Evolutionary conservation across 2,113 vertebrate species (phyloP), one percentile per base, ranked within the genome.

Genomic region (Emydura subglobosa): DNA sequence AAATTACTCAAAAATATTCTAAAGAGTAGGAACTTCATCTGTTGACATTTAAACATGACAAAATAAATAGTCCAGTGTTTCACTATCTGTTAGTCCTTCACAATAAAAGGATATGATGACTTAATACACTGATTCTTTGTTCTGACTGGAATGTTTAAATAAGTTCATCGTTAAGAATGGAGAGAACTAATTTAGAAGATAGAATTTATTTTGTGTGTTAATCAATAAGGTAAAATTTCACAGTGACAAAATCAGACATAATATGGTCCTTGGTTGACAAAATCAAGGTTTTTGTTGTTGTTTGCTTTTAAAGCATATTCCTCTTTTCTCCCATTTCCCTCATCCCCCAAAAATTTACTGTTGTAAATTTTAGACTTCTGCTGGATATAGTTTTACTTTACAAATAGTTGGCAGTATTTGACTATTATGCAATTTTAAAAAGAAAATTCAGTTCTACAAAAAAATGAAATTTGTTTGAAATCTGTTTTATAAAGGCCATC

Each of bases 1-100:
- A 74, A 65, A 31, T 85, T 86, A 92, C 85, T 44, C 29, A 47
- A 50, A 96, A 80, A 50, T 95, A 65, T 91, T 91, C 39, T 34
- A 92, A 49, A 61, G 94, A 82, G 17, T 79, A 87, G 80, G 34
- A n/a, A 68, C 4, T 68, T 50, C 76, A 79, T 21, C 85, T 93
- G n/a, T 76, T 65, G 91, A 0, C 39, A 51, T 83, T 42, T 89
- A 49, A 87, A 88, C 5, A 87, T 44, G 24, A 42, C 51, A 86
- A 79, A 47, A 22, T 13, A 68, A 54, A 24, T 21, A 79, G 25
- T 44, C 54, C 5, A 1, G 80, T 47, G 49, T 47, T 47, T n/a
- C 86, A 82, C 29, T 54, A 1, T 39, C 34, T 65, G 65, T 47
- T 49, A 94, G 68, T 14, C 79, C 31, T 85, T 87, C 47, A 49